These are phyloP conservation scores for Grammomys surdaster DNA, from an alignment of 2,113 vertebrate genomes.

Conservation along the genomic window DNA sequence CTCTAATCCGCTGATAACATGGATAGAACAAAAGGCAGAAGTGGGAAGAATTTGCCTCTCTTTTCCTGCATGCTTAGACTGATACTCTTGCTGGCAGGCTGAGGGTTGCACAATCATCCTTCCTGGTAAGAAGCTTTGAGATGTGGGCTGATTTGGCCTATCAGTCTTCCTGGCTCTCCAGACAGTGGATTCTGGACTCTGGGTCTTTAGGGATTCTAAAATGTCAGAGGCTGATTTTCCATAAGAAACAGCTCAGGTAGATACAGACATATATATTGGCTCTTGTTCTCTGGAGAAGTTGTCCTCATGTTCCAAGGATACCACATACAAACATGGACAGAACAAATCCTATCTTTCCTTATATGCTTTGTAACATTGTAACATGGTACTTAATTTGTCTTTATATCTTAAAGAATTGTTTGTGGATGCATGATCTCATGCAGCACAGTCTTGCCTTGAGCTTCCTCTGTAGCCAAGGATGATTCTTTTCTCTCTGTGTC, in stretches of 20 bases:
- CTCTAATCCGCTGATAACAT: too few relatives aligned
- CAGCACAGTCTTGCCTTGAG: neutral
- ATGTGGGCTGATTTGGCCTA: neutral
- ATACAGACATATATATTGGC: neutral
- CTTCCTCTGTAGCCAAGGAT: neutral
- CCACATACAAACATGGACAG: neutral
- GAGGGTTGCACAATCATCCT: neutral
- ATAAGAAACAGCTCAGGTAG: neutral
- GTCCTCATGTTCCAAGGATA: neutral
- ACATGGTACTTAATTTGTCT: neutral
- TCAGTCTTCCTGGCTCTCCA: neutral
- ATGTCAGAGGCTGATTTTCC: neutral
- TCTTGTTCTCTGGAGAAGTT: neutral
- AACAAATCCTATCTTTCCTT: neutral
- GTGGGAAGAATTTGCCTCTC: neutral
- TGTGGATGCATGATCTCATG: neutral
- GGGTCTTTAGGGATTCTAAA: too few relatives aligned
- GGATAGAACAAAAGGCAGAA: neutral
- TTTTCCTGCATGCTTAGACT: neutral
- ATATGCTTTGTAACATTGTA: neutral
- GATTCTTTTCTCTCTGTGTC: neutral
- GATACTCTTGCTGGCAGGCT: too few relatives aligned
- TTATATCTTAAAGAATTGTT: neutral
- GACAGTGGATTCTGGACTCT: neutral
- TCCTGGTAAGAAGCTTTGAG: neutral